Conservation (phyloP, 1,140 invertebrate species). For the Drosophila sturtevanti region DNA sequence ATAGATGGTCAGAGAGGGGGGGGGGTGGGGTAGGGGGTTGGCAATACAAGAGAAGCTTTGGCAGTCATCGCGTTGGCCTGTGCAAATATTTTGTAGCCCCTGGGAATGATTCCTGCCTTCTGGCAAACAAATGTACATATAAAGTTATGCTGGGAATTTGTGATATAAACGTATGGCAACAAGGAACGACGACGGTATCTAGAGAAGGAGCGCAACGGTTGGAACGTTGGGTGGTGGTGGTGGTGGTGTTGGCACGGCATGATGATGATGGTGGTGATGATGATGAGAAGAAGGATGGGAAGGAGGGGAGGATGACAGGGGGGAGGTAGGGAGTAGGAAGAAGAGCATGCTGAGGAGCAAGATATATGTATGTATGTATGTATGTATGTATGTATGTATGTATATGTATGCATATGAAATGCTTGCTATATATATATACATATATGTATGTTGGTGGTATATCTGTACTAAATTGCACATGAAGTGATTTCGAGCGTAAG, state of each 20-base stretch:
- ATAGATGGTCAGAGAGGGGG: too few species aligned
- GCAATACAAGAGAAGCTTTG: constrained; percentile 40
- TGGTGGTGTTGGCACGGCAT: too few species aligned
- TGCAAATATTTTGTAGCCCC: constrained; percentile 66
- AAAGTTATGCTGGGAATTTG: constrained; percentile 73
- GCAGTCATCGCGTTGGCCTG: constrained; percentile 68
- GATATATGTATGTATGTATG: too few species aligned
- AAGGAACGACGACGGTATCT: constrained; percentile 30
- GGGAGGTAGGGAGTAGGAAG: too few species aligned
- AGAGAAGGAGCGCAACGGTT: neutral
- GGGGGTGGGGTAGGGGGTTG: constrained; percentile 5
- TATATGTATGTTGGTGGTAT: constrained; percentile 15
- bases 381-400: constrained; percentile 17
- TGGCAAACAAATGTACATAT: constrained; percentile 53
- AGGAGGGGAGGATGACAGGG: neutral
- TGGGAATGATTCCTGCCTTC: constrained; percentile 58
- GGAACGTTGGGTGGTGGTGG: neutral
- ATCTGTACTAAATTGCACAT: constrained; percentile 77
- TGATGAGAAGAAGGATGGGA: constrained; percentile 4
- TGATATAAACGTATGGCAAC: constrained; percentile 19
- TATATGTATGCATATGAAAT: constrained; percentile 22
- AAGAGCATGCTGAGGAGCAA: too few species aligned
- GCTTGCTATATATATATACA: too few species aligned
- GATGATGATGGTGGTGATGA: too few species aligned
- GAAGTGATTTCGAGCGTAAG: constrained; percentile 79